Base-by-base conservation (phyloP, 2,113 vertebrate genomes). In the Hoplias malabaricus region DNA sequence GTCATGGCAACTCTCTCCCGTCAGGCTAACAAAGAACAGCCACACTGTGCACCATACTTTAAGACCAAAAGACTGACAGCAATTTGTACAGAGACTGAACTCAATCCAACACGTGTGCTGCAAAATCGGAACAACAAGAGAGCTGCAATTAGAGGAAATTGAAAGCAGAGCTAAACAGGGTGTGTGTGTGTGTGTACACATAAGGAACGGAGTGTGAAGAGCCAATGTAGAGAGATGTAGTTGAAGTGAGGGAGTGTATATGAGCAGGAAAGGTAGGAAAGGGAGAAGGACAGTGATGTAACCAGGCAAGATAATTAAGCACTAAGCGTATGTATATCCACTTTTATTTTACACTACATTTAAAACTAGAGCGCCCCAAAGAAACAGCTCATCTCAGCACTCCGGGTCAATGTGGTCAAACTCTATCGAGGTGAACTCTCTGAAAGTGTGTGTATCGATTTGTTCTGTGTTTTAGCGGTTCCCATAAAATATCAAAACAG, bases 21-120 rank as follows among this genome's bases (percentile, higher is more conserved):
- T 82, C 76, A 70, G 36, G 13, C 14, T 56, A 62, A 82, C 75
- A 76, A 75, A 79, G 59, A 83, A 46, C 81, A 76, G 73, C 31
- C 69, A 12, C 63, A 69, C 48, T 36, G 10, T 11, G 56, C 48
- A 29, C 40, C 42, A 69, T 46, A 66, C 62, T 56, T 38, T 31
- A 50, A 50, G 40, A 70, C 57, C 38, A 66, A 79, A 69, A 50
- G 65, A 56, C 69, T 74, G 77, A 75, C 80, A 80, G 80, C 67
- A 78, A 78, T 80, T 71, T 80, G 77, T 74, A 62, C 48, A 62
- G 57, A 73, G 74, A 73, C 61, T 34, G 69, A 43, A 53, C 48
- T 78, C 57, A 23, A 72, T 71, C 69, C 65, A 73, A 73, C 80
- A 75, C 77, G 57, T 67, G 83, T 42, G 46, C 62, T 50, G 38